Base-by-base conservation (phyloP, 2,797 vertebrate genomes). In the Spinibarbus caldwelli region DNA sequence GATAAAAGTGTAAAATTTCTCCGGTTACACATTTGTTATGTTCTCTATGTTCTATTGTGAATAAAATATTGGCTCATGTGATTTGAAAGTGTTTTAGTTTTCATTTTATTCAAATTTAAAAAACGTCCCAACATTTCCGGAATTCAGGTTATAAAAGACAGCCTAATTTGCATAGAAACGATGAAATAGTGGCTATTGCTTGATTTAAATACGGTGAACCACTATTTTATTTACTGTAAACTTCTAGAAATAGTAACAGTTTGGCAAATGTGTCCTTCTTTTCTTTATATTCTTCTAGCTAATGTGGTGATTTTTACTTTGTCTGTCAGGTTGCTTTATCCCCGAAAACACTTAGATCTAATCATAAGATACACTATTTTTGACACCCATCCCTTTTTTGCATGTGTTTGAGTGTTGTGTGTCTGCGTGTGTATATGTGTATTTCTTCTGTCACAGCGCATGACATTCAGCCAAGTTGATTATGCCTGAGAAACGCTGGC, bases 381-480 rank as follows among this genome's bases (percentile, higher is more conserved):
- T 72, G 4, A 73, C 71, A 47, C n/a, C 0, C n/a, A 38, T 4
- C 11, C 2, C 36, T 10, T 3, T 70, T 70, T 70, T 43, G 26
- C 26, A 34, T 34, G 29, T 52, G 23, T 0, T 10, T 21, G 26
- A 29, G 4, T 47, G 41, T 11, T n/a, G 4, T 57, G 83, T 84
- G 72, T 47, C 3, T 49, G 26, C 21, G n/a, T 31, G 45, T 75
- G 2, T 41, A 2, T 76, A 6, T 7, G 6, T n/a, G 21, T 34
- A 5, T 64, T 49, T 29, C 8, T 21, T 71, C 43, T 66, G 41
- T 66, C 73, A 23, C 77, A 84, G 66, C 41, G 31, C 17, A 70
- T 82, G 80, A 57, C 43, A 29, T 62, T 81, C 78, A 78, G 72
- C 67, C 68, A 73, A 49, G 78, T 66, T 82, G 71, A 72, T 82